A percentile compares a stretch with the other conserved stretches of the same genome.
phyloP scores from a whole-genome alignment of 2,888 invertebrate genomes.

The Belgica antarctica region DNA sequence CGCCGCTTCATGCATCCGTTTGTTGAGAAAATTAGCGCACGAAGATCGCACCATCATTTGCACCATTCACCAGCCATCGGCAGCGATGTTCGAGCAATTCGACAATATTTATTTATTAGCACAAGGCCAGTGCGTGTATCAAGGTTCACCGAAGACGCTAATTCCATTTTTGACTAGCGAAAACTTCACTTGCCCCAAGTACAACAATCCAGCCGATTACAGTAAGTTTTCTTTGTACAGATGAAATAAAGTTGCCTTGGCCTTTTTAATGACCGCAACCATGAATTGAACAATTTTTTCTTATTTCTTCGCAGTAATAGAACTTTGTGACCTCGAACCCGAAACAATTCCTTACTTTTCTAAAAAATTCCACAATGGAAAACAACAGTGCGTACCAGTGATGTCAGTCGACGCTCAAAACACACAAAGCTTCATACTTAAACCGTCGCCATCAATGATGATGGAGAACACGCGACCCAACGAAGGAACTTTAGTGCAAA shows the following conservation, averaged over 20 bases:
- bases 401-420: conserved; percentile 5
- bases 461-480: conserved; percentile 32
- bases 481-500: conserved; percentile 54
- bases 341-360: conserved; percentile 57
- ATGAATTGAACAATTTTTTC: conserved; percentile 12
- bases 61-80: conserved; percentile 70
- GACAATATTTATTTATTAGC: conserved; percentile 67
- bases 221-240: no score
- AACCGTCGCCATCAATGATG: conserved; percentile 21
- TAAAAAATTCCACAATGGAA: conserved; percentile 62
- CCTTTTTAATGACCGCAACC: neutral
- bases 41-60: conserved; percentile 68
- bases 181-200: conserved; percentile 62
- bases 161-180: conserved; percentile 61
- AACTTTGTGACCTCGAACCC: conserved; percentile 60
- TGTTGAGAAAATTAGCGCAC: conserved; percentile 60
- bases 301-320: conserved; percentile 60
- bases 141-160: conserved; percentile 62
- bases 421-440: conserved; percentile 1
- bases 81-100: conserved; percentile 63
- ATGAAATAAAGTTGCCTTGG: no score
- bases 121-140: conserved; percentile 64
- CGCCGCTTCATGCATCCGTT: conserved; percentile 61
- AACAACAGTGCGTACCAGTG: conserved; percentile 50
- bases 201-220: conserved; percentile 70